phyloP scores from a whole-genome alignment of 1,140 invertebrate genomes.

The Caenorhabditis tropicalis region DNA sequence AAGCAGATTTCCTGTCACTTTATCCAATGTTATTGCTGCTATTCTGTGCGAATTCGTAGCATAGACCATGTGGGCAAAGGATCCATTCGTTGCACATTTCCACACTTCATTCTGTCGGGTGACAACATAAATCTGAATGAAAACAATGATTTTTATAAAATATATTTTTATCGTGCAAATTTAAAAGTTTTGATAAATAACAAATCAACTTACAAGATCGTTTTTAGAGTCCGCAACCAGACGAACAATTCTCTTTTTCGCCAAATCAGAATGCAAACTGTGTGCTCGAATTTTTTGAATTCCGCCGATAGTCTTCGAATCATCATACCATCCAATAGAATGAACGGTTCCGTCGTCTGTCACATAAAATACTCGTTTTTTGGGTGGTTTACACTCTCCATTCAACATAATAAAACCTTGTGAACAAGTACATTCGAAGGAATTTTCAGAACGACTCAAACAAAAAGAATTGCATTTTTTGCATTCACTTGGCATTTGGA shows the following conservation, averaged over 20 bases:
- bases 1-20: slow-evolving; percentile 23
- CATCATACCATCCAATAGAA: not conserved
- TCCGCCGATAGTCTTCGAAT: not conserved
- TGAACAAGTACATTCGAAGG: not conserved
- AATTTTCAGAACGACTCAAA: not conserved
- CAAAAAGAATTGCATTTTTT: not conserved
- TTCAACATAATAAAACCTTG: not conserved
- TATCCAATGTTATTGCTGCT: not conserved
- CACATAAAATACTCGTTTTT: not conserved
- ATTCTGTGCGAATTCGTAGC: not conserved
- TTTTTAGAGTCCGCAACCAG: not conserved
- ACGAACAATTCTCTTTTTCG: not conserved
- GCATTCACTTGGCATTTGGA: not conserved
- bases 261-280: not conserved
- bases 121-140: slow-evolving; percentile 13
- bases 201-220: not conserved
- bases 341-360: slow-evolving; percentile 16
- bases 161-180: no score
- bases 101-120: slow-evolving; percentile 18
- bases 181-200: no score
- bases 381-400: not conserved
- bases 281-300: not conserved
- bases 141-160: no score
- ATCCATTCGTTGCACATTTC: not conserved
- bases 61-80: not conserved